Base-by-base conservation (phyloP, 2,888 invertebrate species). In the Oligia fasciuncula region DNA sequence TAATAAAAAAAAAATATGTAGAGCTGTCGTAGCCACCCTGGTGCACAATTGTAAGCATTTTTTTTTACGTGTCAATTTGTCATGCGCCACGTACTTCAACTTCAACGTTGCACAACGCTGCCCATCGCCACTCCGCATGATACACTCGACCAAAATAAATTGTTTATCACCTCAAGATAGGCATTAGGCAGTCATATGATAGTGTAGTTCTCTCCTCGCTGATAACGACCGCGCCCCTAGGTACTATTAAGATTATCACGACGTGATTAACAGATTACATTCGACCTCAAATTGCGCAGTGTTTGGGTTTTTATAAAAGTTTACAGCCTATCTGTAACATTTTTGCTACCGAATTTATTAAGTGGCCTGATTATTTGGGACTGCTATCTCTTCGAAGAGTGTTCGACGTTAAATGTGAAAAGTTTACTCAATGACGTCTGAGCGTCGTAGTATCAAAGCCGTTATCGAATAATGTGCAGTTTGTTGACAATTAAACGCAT, bases 141-240 rank as follows among this genome's bases (percentile, higher is more conserved):
- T 88, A 91, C 80, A 91, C 87, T 89, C 88, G 85, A 91, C 91
- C 75, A 90, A 93, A 93, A 93, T 91, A 92, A 89, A 88, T 81
- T 77, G 85, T 88, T 91, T 93, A 93, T 93, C 93, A 85, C 79
- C 78, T 70, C 73, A 83, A 86, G 90, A 91, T 90, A 91, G 80
- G 81, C 74, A 85, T 63, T 63, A 82, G 80, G 79, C 70, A 87
- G 90, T 89, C 89, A 86, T 79, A 80, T 84, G 91, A 91, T 92
- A 92, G 83, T 63, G 80, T 82, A 82, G 76, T 83, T 88, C 86
- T 90, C 88, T 88, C 81, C 77, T 81, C 73, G 70, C 80, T 79
- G 92, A 93, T 92, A 92, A 86, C 83, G 89, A 92, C 94, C 95
- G 93, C 95, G 93, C 96, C 96, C 93, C 93, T 94, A 29, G 29